A percentile compares a stretch with the other conserved stretches of the same genome.
phyloP scores from a whole-genome alignment of 2,888 invertebrate species.

The Nomada ruficornis region DNA sequence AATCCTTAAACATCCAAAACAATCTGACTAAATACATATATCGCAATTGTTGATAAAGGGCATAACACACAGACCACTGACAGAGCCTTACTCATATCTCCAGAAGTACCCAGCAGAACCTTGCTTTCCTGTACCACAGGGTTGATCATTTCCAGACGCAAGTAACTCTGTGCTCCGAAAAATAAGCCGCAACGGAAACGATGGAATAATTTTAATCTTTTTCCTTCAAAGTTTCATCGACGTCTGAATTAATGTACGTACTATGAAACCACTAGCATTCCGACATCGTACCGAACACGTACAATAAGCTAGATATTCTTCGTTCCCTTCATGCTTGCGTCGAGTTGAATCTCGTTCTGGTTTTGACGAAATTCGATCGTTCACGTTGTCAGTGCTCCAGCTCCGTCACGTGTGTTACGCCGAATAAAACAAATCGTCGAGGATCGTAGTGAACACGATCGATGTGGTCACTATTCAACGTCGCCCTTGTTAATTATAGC shows the following conservation, averaged over 20 bases:
- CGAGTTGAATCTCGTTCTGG: not conserved
- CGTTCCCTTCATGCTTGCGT: not conserved
- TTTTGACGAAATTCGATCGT: constrained; percentile 39
- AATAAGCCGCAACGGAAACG: not conserved
- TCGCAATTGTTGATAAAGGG: not conserved
- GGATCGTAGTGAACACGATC: constrained; percentile 52
- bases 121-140: not conserved
- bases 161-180: too few species aligned
- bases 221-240: not conserved
- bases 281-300: too few species aligned
- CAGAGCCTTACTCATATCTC: not conserved
- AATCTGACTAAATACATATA: not conserved
- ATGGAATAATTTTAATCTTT: not conserved
- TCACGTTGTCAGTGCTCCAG: constrained; percentile 23
- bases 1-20: not conserved
- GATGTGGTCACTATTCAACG: constrained; percentile 55
- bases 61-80: not conserved
- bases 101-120: not conserved
- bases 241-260: too few species aligned
- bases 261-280: too few species aligned
- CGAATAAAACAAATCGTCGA: constrained; percentile 57
- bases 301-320: not conserved
- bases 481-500: constrained; percentile 78
- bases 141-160: constrained; percentile 3
- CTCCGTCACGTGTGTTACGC: constrained; percentile 16